Base-by-base conservation (phyloP, 35 echinoderm and acorn worm genomes). In the Ophiothrix spiculata region DNA sequence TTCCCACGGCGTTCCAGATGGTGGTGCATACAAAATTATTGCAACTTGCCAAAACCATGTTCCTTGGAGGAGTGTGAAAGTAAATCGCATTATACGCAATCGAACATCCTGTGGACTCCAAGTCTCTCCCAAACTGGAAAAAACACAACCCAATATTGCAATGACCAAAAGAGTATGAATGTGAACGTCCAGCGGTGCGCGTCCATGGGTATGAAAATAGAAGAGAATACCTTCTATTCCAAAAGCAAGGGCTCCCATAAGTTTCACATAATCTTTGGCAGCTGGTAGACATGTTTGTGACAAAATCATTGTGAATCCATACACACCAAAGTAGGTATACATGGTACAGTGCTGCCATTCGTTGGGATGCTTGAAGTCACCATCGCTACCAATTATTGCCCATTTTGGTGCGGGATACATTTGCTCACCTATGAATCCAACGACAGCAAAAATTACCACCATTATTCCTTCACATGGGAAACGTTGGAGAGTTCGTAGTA, bases 331-430 rank as follows among this genome's bases (percentile, higher is more conserved):
- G 83, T 91, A 98, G 0, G 91, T 94, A 85, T 98, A 98, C 95
- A 98, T 94, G 39, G 91, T 94, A 38, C 80, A 85, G 39, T 97
- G 95, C 40, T 93, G 95, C 95, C 95, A 97, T 81, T 97, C 91
- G 0, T 77, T 80, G 31, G 79, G 60, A 32, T 90, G 74, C 8
- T 91, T 87, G 64, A 93, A 97, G 23, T 93, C 32, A 31, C 91
- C 91, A 25, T 94, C 79, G 31, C 42, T 69, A 45, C 79, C 92
- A 15, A 91, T 85, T 79, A 94, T 56, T 0, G 74, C 83, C 86
- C 86, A 93, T 34, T 93, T 93, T 16, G 75, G 88, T 25, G 28
- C 79, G 0, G 90, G 90, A 74, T 93, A 98, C 36, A 77, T 85
- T 85, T 91, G 87, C 79, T 94, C 95, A 38, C 75, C 88, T 17